Base-by-base conservation (phyloP, 2,797 vertebrate species). In the Typhlichthys eigenmanni region DNA sequence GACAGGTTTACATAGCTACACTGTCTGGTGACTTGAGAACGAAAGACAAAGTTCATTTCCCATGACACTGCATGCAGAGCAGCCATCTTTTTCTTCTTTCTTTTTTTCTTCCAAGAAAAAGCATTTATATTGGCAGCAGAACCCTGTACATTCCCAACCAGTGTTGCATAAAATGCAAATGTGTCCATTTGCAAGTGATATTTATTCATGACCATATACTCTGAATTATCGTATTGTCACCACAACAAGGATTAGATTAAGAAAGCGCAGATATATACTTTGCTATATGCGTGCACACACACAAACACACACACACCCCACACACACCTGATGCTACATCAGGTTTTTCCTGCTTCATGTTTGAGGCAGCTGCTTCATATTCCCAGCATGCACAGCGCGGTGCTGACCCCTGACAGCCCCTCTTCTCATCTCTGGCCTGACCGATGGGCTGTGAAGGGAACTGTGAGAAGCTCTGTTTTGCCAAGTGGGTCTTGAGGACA, bases 351-450 rank as follows among this genome's bases (percentile, higher is more conserved):
- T 51, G 58, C n/a, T 66, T 14, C 65, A 38, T 45, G 68, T 80
- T 75, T 72, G 63, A 46, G 69, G 74, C 85, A 86, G 84, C 89
- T 90, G 87, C 87, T 88, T 87, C 79, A 65, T 81, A 82, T 90
- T 90, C 81, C 72, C 70, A 47, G 62, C 74, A 14, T 87, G 85
- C 71, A 80, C 69, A 14, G 65, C 49, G 71, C 66, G 62, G 77
- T 75, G 0, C 69, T 87, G 87, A 87, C 86, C 86, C 85, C 74
- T 83, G 78, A 81, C 72, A 68, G 71, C 75, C 77, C 71, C 78
- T 78, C 74, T 58, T 38, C 73, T 80, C 74, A 74, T 75, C 75
- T 69, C 68, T 49, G 59, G 72, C 79, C 79, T 87, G 82, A 87
- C 85, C 82, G 82, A 89, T 84, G 75, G 79, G 79, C 79, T 84